phyloP scores from a whole-genome alignment of 1,140 invertebrate species.

The Calliopsis andreniformis region DNA sequence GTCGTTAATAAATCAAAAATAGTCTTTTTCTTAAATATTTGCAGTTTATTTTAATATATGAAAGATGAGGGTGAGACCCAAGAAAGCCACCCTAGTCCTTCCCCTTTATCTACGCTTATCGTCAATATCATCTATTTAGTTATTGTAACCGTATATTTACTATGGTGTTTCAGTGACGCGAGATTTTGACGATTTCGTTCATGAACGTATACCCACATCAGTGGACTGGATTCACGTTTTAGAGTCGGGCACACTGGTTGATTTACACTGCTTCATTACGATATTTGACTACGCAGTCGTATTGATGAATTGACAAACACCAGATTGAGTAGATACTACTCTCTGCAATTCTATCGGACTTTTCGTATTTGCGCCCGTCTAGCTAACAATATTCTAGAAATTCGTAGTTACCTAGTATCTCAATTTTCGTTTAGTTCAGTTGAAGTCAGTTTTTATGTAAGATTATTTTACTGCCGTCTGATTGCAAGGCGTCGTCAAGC shows the following conservation, averaged over 20 bases:
- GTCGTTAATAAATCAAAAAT: too few relatives aligned
- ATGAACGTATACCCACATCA: slow-evolving; percentile 10
- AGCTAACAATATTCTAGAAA: slow-evolving; percentile 12
- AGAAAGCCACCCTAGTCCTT: too few relatives aligned
- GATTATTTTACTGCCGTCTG: too few relatives aligned
- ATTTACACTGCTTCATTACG: slow-evolving; percentile 67
- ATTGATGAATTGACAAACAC: slow-evolving; percentile 51
- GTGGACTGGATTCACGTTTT: slow-evolving; percentile 43
- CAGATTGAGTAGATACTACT: neutral
- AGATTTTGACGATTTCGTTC: slow-evolving; percentile 3
- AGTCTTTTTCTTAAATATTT: too few relatives aligned
- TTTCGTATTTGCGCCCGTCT: neutral
- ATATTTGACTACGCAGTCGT: slow-evolving; percentile 61
- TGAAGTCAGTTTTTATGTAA: too few relatives aligned
- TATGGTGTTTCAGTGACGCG: neutral
- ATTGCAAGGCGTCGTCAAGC: too few relatives aligned
- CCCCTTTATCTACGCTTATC: too few relatives aligned
- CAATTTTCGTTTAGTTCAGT: too few relatives aligned
- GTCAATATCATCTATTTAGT: too few relatives aligned
- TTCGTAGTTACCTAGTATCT: too few relatives aligned
- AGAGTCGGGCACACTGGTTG: slow-evolving; percentile 31
- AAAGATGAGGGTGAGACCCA: too few relatives aligned
- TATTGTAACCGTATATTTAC: neutral
- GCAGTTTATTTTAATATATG: too few relatives aligned
- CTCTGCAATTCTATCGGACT: neutral